phyloP scores from a whole-genome alignment of 1,140 invertebrate species.

The Eriosoma lanigerum region DNA sequence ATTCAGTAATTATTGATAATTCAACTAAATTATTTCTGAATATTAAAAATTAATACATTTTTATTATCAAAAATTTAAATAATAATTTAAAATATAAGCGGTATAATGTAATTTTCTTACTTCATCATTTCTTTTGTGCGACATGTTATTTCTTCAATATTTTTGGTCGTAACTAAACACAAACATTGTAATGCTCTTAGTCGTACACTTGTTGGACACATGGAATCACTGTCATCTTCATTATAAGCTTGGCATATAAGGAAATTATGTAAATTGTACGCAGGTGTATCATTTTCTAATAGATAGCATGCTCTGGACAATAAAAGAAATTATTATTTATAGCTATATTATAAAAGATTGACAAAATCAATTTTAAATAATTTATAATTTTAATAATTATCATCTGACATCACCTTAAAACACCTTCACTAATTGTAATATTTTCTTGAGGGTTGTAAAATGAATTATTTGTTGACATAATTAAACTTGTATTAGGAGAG shows the following conservation, averaged over 20 bases:
- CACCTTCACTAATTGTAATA: conserved; percentile 39
- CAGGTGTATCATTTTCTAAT: conserved; percentile 56
- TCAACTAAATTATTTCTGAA: conserved; percentile 58
- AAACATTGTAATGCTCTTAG: conserved; percentile 59
- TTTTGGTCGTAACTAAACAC: conserved; percentile 56
- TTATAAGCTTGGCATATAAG: conserved; percentile 55
- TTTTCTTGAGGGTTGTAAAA: conserved; percentile 21
- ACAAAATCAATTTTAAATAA: too few species aligned
- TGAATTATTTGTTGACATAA: conserved; percentile 6
- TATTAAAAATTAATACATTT: conserved; percentile 39
- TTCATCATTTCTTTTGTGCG: conserved; percentile 53
- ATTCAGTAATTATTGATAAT: conserved; percentile 58
- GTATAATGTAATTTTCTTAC: conserved; percentile 39
- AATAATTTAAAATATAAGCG: not conserved
- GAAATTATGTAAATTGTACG: conserved; percentile 46
- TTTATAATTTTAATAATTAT: not conserved
- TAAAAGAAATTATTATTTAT: conserved; percentile 45
- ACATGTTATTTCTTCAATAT: conserved; percentile 57
- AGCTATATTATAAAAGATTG: too few species aligned
- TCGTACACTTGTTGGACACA: conserved; percentile 55
- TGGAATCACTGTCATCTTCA: conserved; percentile 55
- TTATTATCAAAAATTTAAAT: not conserved
- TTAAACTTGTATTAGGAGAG: conserved; percentile 20
- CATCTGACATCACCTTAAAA: conserved; percentile 33
- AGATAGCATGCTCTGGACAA: conserved; percentile 58